Base-by-base conservation (phyloP, 2,888 invertebrate genomes). In the Slavum lentiscoides region DNA sequence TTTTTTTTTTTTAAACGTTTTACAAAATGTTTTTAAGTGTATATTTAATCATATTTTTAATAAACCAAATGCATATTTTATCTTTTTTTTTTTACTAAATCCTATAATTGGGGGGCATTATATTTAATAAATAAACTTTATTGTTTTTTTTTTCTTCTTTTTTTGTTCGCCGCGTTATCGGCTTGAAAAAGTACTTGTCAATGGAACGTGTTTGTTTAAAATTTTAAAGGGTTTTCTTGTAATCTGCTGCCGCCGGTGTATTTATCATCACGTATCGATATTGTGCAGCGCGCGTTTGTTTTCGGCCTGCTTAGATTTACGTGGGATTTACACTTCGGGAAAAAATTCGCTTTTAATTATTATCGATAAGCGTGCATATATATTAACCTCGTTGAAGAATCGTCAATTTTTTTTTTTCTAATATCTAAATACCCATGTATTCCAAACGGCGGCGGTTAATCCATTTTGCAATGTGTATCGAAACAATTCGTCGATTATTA, bases 161-260 rank as follows among this genome's bases (percentile, higher is more conserved):
- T 2, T 30, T 53, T 62, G 53, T 74, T 17, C 30, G 37, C 30
- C 30, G 37, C 53, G 11, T 37, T 74, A 74, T 74, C 74, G 37
- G 64, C 64, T 1, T 2, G 30, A 30, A 30, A 74, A 74, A 21
- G 74, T 53, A 53, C 64, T 73, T 62, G 62, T 64, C 74, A 74
- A 53, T 64, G 64, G 37, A 64, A 74, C 53, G 37, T 64, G 64
- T 74, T 74, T 74, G 74, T 74, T 53, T 74, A 30, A 30, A 30
- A 30, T 30, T 30, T 30, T 30, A 64, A 53, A 64, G 37, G 53
- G 74, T 74, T 64, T 64, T 30, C 30, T 1, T 53, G 62, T 53
- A 74, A 74, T 74, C 53, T 15, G 5, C 30, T 4, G 30, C 2
- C 30, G 30, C 30, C 30, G 30, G 59, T 72, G 53, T 53, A 68